Base-by-base conservation (phyloP, 2,888 invertebrate genomes). In the Limnephilus marmoratus region DNA sequence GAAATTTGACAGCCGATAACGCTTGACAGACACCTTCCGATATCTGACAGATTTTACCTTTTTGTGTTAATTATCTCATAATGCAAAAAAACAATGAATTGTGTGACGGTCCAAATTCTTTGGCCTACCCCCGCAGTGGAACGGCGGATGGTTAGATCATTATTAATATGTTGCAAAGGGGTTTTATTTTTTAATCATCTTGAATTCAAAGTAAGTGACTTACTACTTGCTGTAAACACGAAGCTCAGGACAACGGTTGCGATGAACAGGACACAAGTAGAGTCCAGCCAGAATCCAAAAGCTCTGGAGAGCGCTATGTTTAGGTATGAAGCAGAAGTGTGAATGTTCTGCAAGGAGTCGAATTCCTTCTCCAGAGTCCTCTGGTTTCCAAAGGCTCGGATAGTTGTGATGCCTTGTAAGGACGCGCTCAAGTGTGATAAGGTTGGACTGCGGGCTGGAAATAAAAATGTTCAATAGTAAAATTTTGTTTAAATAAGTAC, bases 381-480 rank as follows among this genome's bases (percentile, higher is more conserved):
- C 95, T 98, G 97, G 0, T 97, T 97, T 2, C 97, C 96, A 94
- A 97, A 98, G 0, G 98, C 98, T 91, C 99, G 96, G 86, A 99
- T 98, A 0, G 98, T 98, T 0, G 98, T 97, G 37, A 98, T 95
- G 0, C 98, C 98, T 94, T 97, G 97, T 4, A 99, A 96, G 0
- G 98, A 97, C 13, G 98, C 97, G 94, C 97, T 98, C 81, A 98
- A 95, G 95, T 98, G 98, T 1, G 98, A 97, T 94, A 98, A 98
- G 0, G 98, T 97, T 0, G 98, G 98, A 94, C 98, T 98, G 91
- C 98, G 97, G 94, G 98, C 98, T 98, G 95, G 49, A 90, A 90
- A 81, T n/a, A 85, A 68, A 68, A n/a, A 34, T 90, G 94, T 15
- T 18, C 31, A 82, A 82, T 82, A 34, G 4, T 31, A 0, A 31